Conservation (phyloP, 2,113 vertebrate species). For the Anas platyrhynchos region DNA sequence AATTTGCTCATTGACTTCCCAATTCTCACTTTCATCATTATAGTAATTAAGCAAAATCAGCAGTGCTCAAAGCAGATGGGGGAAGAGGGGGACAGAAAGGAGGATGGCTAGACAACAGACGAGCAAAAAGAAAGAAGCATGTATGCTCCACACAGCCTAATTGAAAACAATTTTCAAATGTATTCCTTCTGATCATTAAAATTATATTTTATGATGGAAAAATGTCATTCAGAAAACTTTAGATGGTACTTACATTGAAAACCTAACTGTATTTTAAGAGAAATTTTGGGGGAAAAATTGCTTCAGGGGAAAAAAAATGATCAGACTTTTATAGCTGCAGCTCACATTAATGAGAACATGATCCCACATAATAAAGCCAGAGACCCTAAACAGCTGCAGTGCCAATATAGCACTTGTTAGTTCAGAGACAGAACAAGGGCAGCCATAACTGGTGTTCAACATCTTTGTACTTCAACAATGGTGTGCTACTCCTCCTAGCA, state of each 20-base stretch:
- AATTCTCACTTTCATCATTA: not conserved
- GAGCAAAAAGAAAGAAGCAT: not conserved
- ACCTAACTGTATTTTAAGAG: not conserved
- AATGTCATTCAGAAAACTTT: slow-evolving; percentile 7
- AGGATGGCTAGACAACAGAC: not conserved
- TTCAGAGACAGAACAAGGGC: slow-evolving; percentile 45
- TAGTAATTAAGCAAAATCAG: not conserved
- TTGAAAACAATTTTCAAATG: not conserved
- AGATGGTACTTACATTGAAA: not conserved
- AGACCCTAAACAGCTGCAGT: slow-evolving; percentile 51
- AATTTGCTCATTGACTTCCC: not conserved
- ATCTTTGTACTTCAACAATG: slow-evolving; percentile 68
- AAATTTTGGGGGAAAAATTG: not conserved
- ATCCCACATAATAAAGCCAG: slow-evolving; percentile 1
- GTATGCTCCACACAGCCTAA: not conserved
- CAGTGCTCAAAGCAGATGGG: not conserved
- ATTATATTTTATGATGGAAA: slow-evolving; percentile 12
- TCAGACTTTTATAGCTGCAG: slow-evolving; percentile 39
- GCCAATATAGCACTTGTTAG: slow-evolving; percentile 38
- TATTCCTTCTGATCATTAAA: not conserved
- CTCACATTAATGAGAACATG: slow-evolving; percentile 23
- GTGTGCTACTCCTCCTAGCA: slow-evolving; percentile 52
- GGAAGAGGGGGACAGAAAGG: not conserved
- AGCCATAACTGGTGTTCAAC: not conserved
- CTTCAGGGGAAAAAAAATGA: slow-evolving; percentile 27